Conservation (phyloP, 2,888 invertebrate genomes). For the Watsonalla binaria region DNA sequence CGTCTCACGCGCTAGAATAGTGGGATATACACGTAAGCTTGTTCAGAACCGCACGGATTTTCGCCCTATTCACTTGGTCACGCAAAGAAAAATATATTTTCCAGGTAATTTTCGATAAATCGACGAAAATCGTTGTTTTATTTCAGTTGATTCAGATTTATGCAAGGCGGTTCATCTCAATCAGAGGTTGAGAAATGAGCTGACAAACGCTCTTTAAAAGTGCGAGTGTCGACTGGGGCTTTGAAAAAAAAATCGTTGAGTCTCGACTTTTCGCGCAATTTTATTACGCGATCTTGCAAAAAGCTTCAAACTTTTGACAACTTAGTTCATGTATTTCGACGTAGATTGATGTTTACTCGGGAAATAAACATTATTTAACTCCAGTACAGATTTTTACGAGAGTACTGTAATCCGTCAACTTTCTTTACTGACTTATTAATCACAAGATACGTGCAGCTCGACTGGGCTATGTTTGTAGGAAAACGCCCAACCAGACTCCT, state of each 20-base stretch:
- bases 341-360: slow-evolving; percentile 47
- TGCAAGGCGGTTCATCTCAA: slow-evolving; percentile 41
- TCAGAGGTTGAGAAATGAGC: slow-evolving; percentile 50
- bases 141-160: slow-evolving; percentile 30
- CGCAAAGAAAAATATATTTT: slow-evolving; percentile 27
- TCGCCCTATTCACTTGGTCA: slow-evolving; percentile 27
- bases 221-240: slow-evolving; percentile 34
- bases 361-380: slow-evolving; percentile 35
- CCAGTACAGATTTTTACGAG: slow-evolving; percentile 7
- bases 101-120: slow-evolving; percentile 6
- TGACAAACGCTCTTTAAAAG: slow-evolving; percentile 46
- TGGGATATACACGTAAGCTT: slow-evolving; percentile 14
- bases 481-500: too few species aligned
- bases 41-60: slow-evolving; percentile 18
- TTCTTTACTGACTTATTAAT: background rate
- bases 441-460: too few species aligned
- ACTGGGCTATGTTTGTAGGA: too few species aligned
- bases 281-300: slow-evolving; percentile 49
- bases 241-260: slow-evolving; percentile 34
- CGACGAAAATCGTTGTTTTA: slow-evolving; percentile 13
- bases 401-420: background rate
- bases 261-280: slow-evolving; percentile 30
- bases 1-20: slow-evolving; percentile 3
- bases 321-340: slow-evolving; percentile 44
- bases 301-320: slow-evolving; percentile 46